Conservation (phyloP, 2,113 vertebrate genomes). For the Aphyosemion australe region DNA sequence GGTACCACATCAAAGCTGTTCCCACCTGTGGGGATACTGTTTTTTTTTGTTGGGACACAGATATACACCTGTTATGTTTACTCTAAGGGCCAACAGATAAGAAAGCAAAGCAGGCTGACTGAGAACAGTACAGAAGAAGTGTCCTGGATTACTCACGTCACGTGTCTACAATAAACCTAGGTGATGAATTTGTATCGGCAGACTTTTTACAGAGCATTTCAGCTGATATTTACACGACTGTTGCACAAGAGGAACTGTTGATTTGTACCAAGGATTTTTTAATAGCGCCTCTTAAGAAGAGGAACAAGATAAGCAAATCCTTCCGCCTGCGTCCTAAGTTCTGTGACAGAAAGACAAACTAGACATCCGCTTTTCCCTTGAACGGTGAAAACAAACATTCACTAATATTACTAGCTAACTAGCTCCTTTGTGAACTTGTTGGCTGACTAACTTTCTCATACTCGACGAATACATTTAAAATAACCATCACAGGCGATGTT, state of each 20-base stretch:
- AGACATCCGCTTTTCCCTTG: too few species aligned
- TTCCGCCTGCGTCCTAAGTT: too few species aligned
- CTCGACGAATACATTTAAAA: background rate
- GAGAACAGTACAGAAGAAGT: background rate
- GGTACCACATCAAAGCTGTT: background rate
- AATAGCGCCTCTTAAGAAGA: too few species aligned
- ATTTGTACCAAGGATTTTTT: too few species aligned
- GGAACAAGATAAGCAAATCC: background rate
- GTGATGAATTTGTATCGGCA: too few species aligned
- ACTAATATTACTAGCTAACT: background rate
- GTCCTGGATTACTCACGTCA: too few species aligned
- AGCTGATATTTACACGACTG: too few species aligned
- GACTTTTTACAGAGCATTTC: too few species aligned
- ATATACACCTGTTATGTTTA: constrained; percentile 27
- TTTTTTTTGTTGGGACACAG: background rate
- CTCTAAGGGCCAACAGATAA: background rate
- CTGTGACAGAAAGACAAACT: too few species aligned
- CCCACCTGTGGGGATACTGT: constrained; percentile 2
- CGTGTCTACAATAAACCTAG: too few species aligned
- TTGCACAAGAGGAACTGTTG: too few species aligned
- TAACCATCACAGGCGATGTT: background rate
- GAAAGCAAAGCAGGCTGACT: background rate
- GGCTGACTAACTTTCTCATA: background rate
- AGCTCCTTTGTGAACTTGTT: background rate
- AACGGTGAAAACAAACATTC: background rate